Conservation (phyloP, 2,797 vertebrate genomes). For the Pelobates cultripes region DNA sequence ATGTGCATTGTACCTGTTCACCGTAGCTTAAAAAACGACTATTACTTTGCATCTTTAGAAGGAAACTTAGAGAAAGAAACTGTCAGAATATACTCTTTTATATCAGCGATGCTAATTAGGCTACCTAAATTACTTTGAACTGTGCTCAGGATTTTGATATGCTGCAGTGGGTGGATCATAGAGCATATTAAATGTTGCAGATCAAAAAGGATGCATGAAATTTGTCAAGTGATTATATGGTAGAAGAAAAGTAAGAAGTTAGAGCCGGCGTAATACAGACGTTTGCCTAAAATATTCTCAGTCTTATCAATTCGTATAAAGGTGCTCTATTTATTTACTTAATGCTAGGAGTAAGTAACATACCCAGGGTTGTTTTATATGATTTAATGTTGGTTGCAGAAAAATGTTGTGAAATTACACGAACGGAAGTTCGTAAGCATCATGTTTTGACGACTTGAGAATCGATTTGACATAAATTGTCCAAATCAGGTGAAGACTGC, state of each 20-base stretch:
- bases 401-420: no score
- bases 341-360: no score
- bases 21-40: background rate
- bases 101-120: constrained; percentile 19
- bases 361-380: no score
- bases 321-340: no score
- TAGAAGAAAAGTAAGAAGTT: background rate
- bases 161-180: constrained; percentile 30
- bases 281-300: background rate
- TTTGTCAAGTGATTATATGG: constrained; percentile 21
- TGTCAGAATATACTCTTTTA: constrained; percentile 1
- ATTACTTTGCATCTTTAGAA: background rate
- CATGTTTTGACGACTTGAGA: no score
- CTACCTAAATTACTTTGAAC: constrained; percentile 19
- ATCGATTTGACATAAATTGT: no score
- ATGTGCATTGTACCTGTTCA: constrained; percentile 1
- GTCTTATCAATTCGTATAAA: background rate
- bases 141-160: constrained; percentile 21
- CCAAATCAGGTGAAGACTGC: no score
- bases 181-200: constrained; percentile 42
- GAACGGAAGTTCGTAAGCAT: no score
- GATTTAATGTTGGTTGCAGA: no score
- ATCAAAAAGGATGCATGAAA: constrained; percentile 34
- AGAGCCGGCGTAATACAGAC: background rate
- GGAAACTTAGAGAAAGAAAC: background rate